Evolutionary conservation across 2,797 vertebrate genomes (phyloP), one percentile per base, ranked within the genome.

Genomic region (Sphenodon punctatus): DNA sequence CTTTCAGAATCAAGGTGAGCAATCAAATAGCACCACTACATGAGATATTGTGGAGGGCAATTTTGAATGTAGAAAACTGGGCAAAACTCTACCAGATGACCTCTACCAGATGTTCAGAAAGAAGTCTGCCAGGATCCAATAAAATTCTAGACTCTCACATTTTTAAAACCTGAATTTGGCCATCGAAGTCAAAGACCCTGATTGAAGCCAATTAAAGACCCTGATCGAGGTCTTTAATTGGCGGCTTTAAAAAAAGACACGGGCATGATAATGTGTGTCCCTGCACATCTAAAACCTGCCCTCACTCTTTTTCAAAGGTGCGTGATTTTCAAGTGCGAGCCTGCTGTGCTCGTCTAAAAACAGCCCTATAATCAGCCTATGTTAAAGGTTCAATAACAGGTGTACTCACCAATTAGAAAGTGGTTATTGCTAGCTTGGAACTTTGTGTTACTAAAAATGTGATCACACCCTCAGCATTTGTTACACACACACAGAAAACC

Each of bases 11-110:
- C 20, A 23, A 43, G 63, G 36, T 2, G 63, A 5, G 41, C 34
- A 69, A 49, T 19, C 38, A 42, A 36, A 1, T 3, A 34, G 49
- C 0, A 0, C 46, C 7, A 41, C 32, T 12, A 22, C 0, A 36
- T 12, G 3, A 30, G 7, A 64, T 2, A 1, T 1, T 2, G 2
- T 0, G 0, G 73, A 75, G 17, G 6, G 27, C 30, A 25, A 73
- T 0, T 0, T 0, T 6, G 30, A 11, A 14, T 38, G 9, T 74
- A 69, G 7, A 53, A 66, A 68, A 80, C 78, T 2, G 4, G 5
- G 11, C 22, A 59, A 25, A 23, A 22, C 2, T 34, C 7, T 38
- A n/a, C n/a, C n/a, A n/a, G n/a, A n/a, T n/a, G n/a, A n/a, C n/a
- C n/a, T n/a, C n/a, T n/a, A n/a, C n/a, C n/a, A n/a, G n/a, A n/a